phyloP scores from a whole-genome alignment of 1,140 invertebrate species.

The Ganaspis sp. region DNA sequence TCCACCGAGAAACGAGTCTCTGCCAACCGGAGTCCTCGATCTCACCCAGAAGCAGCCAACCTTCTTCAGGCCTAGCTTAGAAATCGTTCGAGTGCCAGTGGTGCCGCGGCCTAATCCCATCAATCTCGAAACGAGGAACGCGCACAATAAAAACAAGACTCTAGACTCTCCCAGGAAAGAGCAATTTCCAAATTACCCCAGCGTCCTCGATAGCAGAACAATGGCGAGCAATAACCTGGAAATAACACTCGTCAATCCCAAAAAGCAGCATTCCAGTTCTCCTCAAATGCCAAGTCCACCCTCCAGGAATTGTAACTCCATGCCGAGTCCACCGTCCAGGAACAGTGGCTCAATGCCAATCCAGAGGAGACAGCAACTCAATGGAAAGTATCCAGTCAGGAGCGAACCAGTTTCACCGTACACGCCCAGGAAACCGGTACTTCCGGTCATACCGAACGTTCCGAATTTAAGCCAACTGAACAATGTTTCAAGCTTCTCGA shows the following conservation, averaged over 20 bases:
- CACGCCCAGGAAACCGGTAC: constrained; percentile 67
- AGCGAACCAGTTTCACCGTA: constrained; percentile 69
- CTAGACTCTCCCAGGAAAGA: constrained; percentile 48
- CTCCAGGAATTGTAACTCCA: constrained; percentile 53
- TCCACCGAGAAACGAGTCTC: constrained; percentile 44
- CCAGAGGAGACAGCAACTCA: constrained; percentile 49
- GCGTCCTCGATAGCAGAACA: constrained; percentile 69
- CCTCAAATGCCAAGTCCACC: constrained; percentile 59
- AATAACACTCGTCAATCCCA: constrained; percentile 72
- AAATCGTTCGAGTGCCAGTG: constrained; percentile 73
- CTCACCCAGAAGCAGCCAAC: constrained; percentile 62
- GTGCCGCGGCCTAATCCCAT: constrained; percentile 70
- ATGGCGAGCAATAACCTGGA: constrained; percentile 74
- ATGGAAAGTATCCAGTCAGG: constrained; percentile 66
- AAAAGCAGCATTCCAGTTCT: constrained; percentile 48
- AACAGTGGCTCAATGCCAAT: constrained; percentile 50
- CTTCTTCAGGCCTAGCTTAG: constrained; percentile 69
- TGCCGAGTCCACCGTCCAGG: constrained; percentile 64
- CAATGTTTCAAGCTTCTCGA: constrained; percentile 47
- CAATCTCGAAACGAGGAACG: constrained; percentile 65
- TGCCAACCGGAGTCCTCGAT: constrained; percentile 63
- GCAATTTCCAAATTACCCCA: constrained; percentile 58
- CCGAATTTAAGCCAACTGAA: constrained; percentile 73
- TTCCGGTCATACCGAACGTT: constrained; percentile 71
- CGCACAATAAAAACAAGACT: constrained; percentile 22